Base-by-base conservation (phyloP, 2,113 vertebrate genomes). In the Larimichthys polyactis region DNA sequence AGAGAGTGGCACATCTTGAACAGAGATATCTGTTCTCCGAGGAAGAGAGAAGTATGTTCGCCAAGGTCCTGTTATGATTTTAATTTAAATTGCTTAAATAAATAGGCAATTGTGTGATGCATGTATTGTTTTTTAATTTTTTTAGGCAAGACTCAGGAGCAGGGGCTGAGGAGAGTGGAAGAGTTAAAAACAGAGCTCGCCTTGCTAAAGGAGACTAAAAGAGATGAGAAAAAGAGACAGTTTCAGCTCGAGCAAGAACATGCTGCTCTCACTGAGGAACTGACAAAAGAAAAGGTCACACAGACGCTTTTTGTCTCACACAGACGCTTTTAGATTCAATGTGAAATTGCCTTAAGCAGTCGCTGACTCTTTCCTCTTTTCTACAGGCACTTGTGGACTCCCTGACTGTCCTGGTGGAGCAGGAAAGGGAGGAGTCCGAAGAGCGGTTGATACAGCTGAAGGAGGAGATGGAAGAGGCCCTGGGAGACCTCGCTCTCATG, bases 231-330 rank as follows among this genome's bases (percentile, higher is more conserved):
- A 58, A 82, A 94, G 75, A 91, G 90, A 73, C 71, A 68, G 68
- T 90, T 95, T 79, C 90, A 94, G 8, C 90, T 98, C 0, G 92
- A 96, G 78, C 90, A 96, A 81, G 93, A 95, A 75, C 89, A 96
- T 11, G 59, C 93, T 20, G 69, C 94, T n/a, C 64, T 93, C 0
- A 55, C 72, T 0, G 90, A 90, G 83, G 93, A 96, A 64, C 89
- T 98, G 54, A 90, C 95, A 11, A 94, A 96, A 86, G 96, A 98
- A 75, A 97, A 95, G 96, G 98, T 98, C 29, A 79, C 4, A 15
- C 72, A n/a, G n/a, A 15, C 10, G 0, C 36, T 29, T 79, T 15
- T 68, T 54, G 0, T 58, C 20, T 16, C 2, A 9, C 24, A 27
- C 2, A 1, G 22, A 24, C 1, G 10, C 65, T 29, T 29, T 46